Conservation (phyloP, 1,140 invertebrate genomes). For the Heliothis subflexa region DNA sequence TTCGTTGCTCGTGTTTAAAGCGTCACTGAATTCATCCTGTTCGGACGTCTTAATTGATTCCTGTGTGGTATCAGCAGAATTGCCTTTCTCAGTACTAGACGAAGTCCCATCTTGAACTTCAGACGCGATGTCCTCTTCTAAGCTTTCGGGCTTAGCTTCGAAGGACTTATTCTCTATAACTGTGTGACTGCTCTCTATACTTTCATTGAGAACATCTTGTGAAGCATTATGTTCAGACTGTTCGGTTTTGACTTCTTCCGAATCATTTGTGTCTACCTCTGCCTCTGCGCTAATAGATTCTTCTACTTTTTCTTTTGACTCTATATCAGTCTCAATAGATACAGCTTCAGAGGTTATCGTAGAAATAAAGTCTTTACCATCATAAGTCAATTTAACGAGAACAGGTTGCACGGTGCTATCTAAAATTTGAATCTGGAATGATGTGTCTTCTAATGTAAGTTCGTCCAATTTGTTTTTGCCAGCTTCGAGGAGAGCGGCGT, state of each 20-base stretch:
- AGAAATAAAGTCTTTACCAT: conserved; percentile 71
- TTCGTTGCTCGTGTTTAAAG: too few relatives aligned
- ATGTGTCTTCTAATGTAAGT: conserved; percentile 72
- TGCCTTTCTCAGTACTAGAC: conserved; percentile 54
- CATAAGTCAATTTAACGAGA: conserved; percentile 75
- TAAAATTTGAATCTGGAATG: conserved; percentile 85
- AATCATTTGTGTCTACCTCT: background rate
- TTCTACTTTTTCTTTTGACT: background rate
- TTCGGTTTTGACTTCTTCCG: conserved; percentile 17
- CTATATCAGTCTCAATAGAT: background rate
- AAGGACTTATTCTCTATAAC: conserved; percentile 75
- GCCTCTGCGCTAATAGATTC: conserved; percentile 19
- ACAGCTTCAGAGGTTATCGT: conserved; percentile 48
- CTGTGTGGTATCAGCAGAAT: conserved; percentile 56
- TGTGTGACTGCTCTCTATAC: conserved; percentile 70
- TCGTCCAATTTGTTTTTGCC: conserved; percentile 84
- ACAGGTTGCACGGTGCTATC: conserved; percentile 80
- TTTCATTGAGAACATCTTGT: conserved; percentile 69
- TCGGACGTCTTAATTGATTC: conserved; percentile 56
- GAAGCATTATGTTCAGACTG: conserved; percentile 59
- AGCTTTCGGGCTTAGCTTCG: conserved; percentile 57
- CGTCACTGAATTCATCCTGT: conserved; percentile 63
- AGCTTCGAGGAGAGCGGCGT: conserved; percentile 71
- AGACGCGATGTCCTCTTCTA: conserved; percentile 49
- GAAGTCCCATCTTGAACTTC: conserved; percentile 40